These are phyloP conservation scores for Cerastis rubricosa DNA, from an alignment of 2,888 invertebrate genomes.

Conservation along the genomic window DNA sequence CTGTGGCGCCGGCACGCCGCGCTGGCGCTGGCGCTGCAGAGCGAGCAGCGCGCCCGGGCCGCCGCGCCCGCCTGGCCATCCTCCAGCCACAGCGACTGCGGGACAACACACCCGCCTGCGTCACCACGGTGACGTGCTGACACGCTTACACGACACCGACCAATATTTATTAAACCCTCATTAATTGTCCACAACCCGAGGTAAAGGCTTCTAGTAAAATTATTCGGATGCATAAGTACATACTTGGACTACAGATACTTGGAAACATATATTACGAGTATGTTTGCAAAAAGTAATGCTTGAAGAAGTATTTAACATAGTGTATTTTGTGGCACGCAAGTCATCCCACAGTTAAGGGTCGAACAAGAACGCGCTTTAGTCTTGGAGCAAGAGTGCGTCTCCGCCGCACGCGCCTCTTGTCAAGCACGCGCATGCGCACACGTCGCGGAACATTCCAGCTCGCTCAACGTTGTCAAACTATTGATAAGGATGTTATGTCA, in stretches of 20 bases:
- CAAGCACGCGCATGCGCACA: neutral
- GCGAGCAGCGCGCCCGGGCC: constrained; percentile 78
- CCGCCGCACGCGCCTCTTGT: neutral
- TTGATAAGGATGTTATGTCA: constrained; percentile 41
- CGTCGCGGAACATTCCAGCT: neutral
- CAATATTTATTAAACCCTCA: neutral
- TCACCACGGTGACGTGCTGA: neutral
- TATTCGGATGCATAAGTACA: neutral
- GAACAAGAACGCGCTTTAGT: neutral
- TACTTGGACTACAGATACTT: neutral
- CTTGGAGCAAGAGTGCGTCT: neutral
- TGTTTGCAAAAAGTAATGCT: neutral
- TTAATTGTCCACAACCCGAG: neutral
- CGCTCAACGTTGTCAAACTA: neutral
- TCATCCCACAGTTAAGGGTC: neutral
- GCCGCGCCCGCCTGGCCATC: constrained; percentile 79
- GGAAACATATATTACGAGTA: neutral
- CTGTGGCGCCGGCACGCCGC: constrained; percentile 85
- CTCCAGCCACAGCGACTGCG: constrained; percentile 92
- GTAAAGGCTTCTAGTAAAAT: neutral
- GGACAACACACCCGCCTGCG: constrained; percentile 33
- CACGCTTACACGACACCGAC: neutral
- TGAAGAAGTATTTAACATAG: neutral
- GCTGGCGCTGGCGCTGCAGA: constrained; percentile 77
- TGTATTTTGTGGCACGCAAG: neutral